A percentile compares a stretch with the other conserved stretches of the same genome.
phyloP scores from a whole-genome alignment of 1,140 invertebrate species.

The Sycophila sp. region DNA sequence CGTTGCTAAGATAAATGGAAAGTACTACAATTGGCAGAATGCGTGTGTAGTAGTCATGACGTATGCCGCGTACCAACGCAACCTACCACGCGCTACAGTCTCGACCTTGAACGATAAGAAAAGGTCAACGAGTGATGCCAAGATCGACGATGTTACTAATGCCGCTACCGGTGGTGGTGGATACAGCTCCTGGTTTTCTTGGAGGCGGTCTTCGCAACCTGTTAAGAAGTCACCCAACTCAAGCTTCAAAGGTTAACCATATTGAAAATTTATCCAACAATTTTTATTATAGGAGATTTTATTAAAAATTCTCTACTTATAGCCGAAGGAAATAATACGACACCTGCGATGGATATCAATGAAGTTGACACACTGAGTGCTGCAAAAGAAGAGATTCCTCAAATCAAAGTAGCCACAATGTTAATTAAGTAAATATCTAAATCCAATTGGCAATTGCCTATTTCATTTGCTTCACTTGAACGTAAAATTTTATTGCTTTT shows the following conservation, averaged over 20 bases:
- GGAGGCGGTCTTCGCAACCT: slow-evolving; percentile 65
- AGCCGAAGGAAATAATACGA: slow-evolving; percentile 35
- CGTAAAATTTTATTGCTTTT: background rate
- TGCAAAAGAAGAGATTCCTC: background rate
- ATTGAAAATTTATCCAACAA: no score
- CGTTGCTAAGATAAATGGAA: slow-evolving; percentile 86
- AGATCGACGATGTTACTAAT: background rate
- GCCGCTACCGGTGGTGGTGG: slow-evolving; percentile 36
- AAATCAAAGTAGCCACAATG: background rate
- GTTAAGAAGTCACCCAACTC: slow-evolving; percentile 49
- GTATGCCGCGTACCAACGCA: slow-evolving; percentile 83
- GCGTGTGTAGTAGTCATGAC: slow-evolving; percentile 90
- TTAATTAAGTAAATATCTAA: slow-evolving; percentile 7
- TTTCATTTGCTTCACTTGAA: no score
- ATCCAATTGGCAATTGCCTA: background rate
- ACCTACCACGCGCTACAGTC: slow-evolving; percentile 71
- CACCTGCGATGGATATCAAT: slow-evolving; percentile 40
- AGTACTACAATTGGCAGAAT: slow-evolving; percentile 89
- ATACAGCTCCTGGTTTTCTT: slow-evolving; percentile 72
- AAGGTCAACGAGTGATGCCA: slow-evolving; percentile 46
- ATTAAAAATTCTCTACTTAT: slow-evolving; percentile 4
- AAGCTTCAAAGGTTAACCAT: slow-evolving; percentile 28
- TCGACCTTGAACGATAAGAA: slow-evolving; percentile 60
- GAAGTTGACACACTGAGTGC: slow-evolving; percentile 15
- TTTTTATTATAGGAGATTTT: background rate